Evolutionary conservation across 2,113 vertebrate genomes (phyloP).

Genomic region (Plecturocebus donacophilus): DNA sequence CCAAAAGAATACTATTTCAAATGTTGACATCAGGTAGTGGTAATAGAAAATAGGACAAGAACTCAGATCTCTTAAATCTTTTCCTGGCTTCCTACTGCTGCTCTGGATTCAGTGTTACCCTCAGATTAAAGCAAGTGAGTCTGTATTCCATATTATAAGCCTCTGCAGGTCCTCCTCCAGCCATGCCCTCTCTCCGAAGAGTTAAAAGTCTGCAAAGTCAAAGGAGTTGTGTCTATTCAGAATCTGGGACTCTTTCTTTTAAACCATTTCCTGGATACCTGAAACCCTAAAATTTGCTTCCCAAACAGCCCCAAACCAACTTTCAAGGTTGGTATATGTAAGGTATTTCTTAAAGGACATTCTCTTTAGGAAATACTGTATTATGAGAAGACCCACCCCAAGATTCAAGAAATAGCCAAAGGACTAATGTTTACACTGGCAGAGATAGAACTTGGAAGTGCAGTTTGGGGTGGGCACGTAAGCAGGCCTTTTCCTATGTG

Average conservation of each 20-base stretch:
- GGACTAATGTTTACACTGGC: background rate
- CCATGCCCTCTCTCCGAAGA: background rate
- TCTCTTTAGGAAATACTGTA: background rate
- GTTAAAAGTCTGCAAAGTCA: background rate
- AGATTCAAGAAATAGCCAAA: background rate
- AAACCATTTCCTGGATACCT: background rate
- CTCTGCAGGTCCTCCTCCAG: background rate
- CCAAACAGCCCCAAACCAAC: background rate
- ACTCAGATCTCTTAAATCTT: background rate
- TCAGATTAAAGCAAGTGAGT: background rate
- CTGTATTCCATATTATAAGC: background rate
- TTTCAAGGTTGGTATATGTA: background rate
- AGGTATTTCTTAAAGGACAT: background rate
- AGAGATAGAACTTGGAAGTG: background rate
- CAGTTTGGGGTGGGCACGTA: background rate
- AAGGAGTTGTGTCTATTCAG: background rate
- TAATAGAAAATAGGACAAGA: background rate
- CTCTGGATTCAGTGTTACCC: background rate
- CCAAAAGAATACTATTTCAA: background rate
- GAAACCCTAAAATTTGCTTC: background rate
- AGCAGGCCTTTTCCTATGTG: accelerated
- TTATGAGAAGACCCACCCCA: background rate
- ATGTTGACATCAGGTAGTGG: background rate
- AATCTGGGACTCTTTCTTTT: background rate
- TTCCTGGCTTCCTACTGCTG: background rate